Evolutionary conservation across 2,113 vertebrate species (phyloP), one percentile per base, ranked within the genome.

Genomic region (Amphiprion ocellaris): DNA sequence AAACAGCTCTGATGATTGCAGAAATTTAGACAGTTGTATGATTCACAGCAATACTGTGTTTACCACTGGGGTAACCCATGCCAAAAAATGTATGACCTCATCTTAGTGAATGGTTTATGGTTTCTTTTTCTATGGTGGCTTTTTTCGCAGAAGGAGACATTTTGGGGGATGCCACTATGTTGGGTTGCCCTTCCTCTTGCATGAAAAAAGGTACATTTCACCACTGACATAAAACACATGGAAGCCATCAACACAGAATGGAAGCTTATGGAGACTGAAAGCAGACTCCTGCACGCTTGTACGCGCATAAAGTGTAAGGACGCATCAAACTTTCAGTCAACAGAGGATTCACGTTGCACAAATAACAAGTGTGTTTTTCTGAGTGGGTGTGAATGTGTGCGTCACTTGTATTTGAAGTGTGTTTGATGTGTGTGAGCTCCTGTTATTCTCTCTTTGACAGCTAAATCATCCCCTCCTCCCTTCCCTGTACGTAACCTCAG

Each of bases 191-290:
- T 87, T 87, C 81, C 39, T 79, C 65, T 66, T 49, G 73, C 77
- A 80, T 49, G 79, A 82, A 85, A 87, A 16, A 92, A 90, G 88
- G 87, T 87, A 65, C 62, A 74, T 81, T 86, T 71, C 78, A 72
- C 74, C 37, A 61, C 66, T 37, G 83, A 79, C 77, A 70, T 60
- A 53, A 54, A 59, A 86, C 90, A 90, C 86, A 91, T 93, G 91
- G 92, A 92, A 91, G 75, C 83, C 84, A 92, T 93, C 90, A 90
- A 75, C 62, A 11, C 4, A 19, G 58, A 78, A 59, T 90, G 80
- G 73, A 81, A 79, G 78, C 73, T 85, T 85, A 82, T 54, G 68
- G 78, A 72, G 73, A 77, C 66, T 54, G 69, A 79, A 69, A 80
- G 78, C 69, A 69, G 66, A 63, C 81, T 81, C 82, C 84, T 82